A percentile compares a stretch with the other conserved stretches of the same genome.
Evolutionary conservation across 2,888 invertebrate genomes (phyloP).

Genomic region (Lepidocyrtinus sp.): DNA sequence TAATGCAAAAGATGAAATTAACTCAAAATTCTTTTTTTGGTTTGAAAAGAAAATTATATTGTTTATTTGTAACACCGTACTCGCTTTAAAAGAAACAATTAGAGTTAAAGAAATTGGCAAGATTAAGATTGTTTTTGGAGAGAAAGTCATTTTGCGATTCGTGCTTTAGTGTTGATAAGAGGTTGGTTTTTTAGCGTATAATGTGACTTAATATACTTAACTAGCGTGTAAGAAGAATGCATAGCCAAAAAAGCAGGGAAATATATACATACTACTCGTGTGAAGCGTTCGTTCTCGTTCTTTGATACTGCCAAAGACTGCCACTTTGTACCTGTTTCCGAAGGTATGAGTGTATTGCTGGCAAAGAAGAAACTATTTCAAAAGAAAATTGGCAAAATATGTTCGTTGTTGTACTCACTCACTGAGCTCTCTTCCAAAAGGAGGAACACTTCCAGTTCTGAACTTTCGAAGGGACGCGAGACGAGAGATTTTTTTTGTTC

Average conservation of each 20-base stretch:
- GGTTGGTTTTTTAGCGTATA: constrained; percentile 5
- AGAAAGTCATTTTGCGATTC: too few relatives aligned
- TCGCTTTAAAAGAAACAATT: constrained; percentile 12
- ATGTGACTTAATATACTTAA: constrained; percentile 60
- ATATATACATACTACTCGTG: constrained; percentile 62
- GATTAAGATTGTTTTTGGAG: too few relatives aligned
- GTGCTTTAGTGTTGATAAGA: constrained; percentile 44
- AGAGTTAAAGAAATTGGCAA: constrained; percentile 1
- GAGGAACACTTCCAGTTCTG: too few relatives aligned
- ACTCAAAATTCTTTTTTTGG: constrained; percentile 10
- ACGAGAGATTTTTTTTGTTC: too few relatives aligned
- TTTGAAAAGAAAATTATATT: background rate
- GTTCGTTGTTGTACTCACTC: constrained; percentile 51
- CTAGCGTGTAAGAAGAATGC: constrained; percentile 54
- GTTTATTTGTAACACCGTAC: constrained; percentile 21
- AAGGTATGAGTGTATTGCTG: constrained; percentile 58
- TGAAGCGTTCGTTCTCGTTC: constrained; percentile 46
- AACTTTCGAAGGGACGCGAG: too few relatives aligned
- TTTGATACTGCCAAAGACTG: constrained; percentile 62
- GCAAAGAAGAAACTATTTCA: too few relatives aligned
- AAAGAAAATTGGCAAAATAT: too few relatives aligned
- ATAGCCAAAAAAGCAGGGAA: constrained; percentile 68
- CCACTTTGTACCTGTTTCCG: constrained; percentile 63
- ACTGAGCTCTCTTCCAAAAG: constrained; percentile 55
- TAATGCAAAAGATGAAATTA: constrained; percentile 44